phyloP scores from a whole-genome alignment of 2,113 vertebrate species.

The Lophotis ruficrista region DNA sequence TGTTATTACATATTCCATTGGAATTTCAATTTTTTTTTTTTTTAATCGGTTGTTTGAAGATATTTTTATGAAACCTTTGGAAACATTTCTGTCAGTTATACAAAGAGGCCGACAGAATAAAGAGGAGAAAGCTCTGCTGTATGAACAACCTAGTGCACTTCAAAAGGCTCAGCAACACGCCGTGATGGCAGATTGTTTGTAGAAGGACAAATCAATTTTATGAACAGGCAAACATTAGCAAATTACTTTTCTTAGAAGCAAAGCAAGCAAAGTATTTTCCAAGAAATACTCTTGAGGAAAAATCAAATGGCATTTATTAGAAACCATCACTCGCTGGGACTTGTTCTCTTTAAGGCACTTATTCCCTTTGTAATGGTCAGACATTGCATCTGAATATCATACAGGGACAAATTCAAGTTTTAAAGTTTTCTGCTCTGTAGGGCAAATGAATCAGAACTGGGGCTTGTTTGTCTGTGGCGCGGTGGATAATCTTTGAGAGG shows the following conservation, averaged over 20 bases:
- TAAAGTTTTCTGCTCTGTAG: not conserved
- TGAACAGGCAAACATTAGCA: not conserved
- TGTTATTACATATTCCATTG: not conserved
- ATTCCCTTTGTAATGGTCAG: not conserved
- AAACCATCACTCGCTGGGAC: not conserved
- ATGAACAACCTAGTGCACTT: not conserved
- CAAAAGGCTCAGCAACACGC: not conserved
- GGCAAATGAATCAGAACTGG: not conserved
- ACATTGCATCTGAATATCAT: not conserved
- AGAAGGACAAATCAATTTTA: conserved; percentile 28
- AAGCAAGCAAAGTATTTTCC: not conserved
- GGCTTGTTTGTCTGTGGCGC: not conserved
- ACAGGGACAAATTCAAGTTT: not conserved
- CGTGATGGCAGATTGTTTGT: not conserved
- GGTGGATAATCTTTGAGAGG: not conserved
- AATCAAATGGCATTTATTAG: not conserved
- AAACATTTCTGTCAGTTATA: not conserved
- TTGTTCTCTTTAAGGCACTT: not conserved
- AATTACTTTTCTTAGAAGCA: conserved; percentile 17
- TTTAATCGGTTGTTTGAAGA: not conserved
- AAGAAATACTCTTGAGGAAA: conserved; percentile 7
- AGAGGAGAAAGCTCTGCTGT: not conserved
- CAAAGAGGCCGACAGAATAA: not conserved
- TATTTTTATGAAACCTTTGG: not conserved
- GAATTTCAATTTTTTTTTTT: not conserved